phyloP scores from a whole-genome alignment of 2,888 invertebrate species.

The Cantharis nigra region DNA sequence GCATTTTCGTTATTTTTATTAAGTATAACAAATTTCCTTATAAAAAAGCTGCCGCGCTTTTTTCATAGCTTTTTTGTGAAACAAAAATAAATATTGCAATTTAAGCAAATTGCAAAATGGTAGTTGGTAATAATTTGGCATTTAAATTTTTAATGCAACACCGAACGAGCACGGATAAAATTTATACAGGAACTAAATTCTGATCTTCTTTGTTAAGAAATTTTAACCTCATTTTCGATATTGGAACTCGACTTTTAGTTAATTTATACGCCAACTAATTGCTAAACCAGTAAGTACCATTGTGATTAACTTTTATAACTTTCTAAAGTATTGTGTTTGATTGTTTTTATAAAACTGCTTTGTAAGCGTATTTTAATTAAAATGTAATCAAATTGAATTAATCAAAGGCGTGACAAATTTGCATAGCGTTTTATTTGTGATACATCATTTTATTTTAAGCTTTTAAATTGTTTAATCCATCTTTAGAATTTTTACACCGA shows the following conservation, averaged over 20 bases:
- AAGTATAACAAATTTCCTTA: background rate
- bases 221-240: background rate
- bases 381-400: background rate
- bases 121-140: background rate
- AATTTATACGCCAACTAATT: background rate
- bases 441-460: background rate
- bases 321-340: background rate
- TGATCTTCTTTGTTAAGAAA: background rate
- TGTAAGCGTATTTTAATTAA: background rate
- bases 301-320: background rate
- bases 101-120: background rate
- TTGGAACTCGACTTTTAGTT: background rate
- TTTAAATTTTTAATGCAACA: background rate
- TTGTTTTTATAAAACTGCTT: background rate
- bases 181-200: background rate
- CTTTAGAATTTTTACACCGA: background rate
- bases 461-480: background rate
- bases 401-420: background rate
- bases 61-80: background rate
- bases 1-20: background rate
- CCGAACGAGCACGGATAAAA: background rate
- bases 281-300: background rate
- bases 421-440: background rate
- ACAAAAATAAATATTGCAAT: background rate
- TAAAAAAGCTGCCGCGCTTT: background rate